These are phyloP conservation scores for Scophthalmus maximus DNA, from an alignment of 2,113 vertebrate species.

Conservation along the genomic window DNA sequence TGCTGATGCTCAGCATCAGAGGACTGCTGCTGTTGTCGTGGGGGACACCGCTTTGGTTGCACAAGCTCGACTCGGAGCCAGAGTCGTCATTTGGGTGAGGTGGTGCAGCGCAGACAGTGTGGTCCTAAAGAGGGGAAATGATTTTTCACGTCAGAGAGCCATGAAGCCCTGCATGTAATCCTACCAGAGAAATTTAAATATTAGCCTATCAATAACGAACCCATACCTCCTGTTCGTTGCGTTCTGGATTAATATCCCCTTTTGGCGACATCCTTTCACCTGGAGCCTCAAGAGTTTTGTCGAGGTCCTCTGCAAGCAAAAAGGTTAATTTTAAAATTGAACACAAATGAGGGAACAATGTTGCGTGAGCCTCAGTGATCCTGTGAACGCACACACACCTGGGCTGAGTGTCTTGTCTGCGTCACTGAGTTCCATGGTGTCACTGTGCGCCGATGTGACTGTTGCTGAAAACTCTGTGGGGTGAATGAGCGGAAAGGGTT, in stretches of 20 bases:
- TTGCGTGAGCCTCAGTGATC: background rate
- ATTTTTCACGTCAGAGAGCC: background rate
- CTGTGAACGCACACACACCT: slow-evolving; percentile 82
- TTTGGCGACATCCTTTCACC: slow-evolving; percentile 62
- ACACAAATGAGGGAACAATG: too few species aligned
- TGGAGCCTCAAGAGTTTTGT: slow-evolving; percentile 75
- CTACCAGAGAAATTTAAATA: background rate
- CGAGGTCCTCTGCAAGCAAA: slow-evolving; percentile 79
- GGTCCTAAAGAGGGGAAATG: slow-evolving; percentile 24
- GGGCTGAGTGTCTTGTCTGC: slow-evolving; percentile 79
- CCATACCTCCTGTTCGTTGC: slow-evolving; percentile 55
- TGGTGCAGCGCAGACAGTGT: background rate
- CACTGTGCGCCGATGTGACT: slow-evolving; percentile 66
- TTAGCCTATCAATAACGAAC: background rate
- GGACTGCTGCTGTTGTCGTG: slow-evolving; percentile 63
- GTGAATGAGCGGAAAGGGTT: slow-evolving; percentile 89
- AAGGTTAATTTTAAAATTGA: background rate
- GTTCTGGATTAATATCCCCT: slow-evolving; percentile 46
- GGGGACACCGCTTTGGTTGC: slow-evolving; percentile 46
- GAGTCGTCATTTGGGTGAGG: slow-evolving; percentile 33
- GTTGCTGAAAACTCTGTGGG: slow-evolving; percentile 78
- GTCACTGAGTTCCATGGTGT: slow-evolving; percentile 71
- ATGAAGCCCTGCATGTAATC: background rate
- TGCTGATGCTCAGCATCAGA: slow-evolving; percentile 91
- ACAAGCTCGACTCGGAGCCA: slow-evolving; percentile 31